Evolutionary conservation across 1,140 invertebrate genomes (phyloP), one percentile per base, ranked within the genome.

Genomic region (Drosophila arizonae): DNA sequence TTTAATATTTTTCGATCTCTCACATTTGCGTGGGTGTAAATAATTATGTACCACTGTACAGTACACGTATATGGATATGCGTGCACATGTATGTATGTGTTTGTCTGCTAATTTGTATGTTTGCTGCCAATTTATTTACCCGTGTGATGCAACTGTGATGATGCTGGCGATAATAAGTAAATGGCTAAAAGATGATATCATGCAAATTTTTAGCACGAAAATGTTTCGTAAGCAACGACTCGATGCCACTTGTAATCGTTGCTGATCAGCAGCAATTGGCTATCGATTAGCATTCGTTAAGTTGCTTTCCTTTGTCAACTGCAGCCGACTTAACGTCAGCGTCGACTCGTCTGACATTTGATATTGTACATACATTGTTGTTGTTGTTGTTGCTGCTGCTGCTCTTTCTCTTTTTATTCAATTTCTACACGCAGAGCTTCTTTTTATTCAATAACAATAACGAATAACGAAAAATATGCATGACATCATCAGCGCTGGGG

Each of bases 391-490:
- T 74, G 51, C 61, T 77, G 15, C 21, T 48, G 62, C 17, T 72
- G 48, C 61, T 79, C 73, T 67, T 62, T 79, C 67, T 46, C 6
- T 46, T 66, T 64, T 85, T 73, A 45, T 72, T 77, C 58, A 36
- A 58, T 73, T 85, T 76, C 56, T 75, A 50, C 64, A 62, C 57
- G 76, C 63, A 45, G 64, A 68, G 67, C 64, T 76, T 82, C 75
- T 88, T 80, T 88, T 82, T 77, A 77, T 88, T 84, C 84, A 77
- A 79, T 88, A 87, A 84, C 68, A 72, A 73, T 62, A 61, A 73
- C 81, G 81, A 74, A 79, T 56, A 46, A 60, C 57, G 57, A 86
- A 79, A 87, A 88, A 87, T 87, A 87, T 87, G 84, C 84, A 87
- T 87, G 84, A 88, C 84, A 87, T 87, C 84, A 87, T 86, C 81